phyloP scores from a whole-genome alignment of 2,888 invertebrate species.

The Lycia hirtaria region DNA sequence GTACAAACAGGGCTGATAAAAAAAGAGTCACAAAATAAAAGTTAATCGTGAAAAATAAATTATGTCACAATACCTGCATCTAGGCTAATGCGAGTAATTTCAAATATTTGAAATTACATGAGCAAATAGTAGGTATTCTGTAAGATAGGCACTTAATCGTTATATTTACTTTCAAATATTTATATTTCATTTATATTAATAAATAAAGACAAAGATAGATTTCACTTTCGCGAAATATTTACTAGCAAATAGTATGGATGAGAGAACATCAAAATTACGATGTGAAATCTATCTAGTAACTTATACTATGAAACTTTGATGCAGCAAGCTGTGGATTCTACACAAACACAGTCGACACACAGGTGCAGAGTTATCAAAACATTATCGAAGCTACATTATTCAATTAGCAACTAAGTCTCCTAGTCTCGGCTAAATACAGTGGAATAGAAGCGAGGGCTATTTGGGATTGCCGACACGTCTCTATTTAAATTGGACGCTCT shows the following conservation, averaged over 20 bases:
- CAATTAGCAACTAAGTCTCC: constrained; percentile 72
- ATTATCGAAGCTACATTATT: constrained; percentile 58
- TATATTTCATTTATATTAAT: constrained; percentile 16
- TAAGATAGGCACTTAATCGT: constrained; percentile 11
- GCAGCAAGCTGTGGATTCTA: constrained; percentile 84
- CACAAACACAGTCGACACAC: constrained; percentile 68
- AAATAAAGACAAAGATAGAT: constrained; percentile 44
- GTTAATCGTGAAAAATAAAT: too few species aligned
- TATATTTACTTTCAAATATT: constrained; percentile 21
- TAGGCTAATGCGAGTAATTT: constrained; percentile 21
- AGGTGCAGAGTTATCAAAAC: constrained; percentile 62
- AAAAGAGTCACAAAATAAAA: too few species aligned
- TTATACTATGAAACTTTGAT: constrained; percentile 69
- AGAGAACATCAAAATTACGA: background rate
- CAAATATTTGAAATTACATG: too few species aligned
- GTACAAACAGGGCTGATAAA: too few species aligned
- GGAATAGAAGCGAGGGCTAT: constrained; percentile 65
- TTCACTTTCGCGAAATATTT: constrained; percentile 39
- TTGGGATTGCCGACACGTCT: constrained; percentile 70
- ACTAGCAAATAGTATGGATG: background rate
- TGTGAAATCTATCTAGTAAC: constrained; percentile 56
- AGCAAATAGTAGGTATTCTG: constrained; percentile 8
- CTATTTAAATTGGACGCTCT: constrained; percentile 73
- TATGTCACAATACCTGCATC: too few species aligned
- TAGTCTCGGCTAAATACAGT: constrained; percentile 69